Conservation (phyloP, 53 echinoderm and acorn worm genomes). For the Astropecten irregularis region DNA sequence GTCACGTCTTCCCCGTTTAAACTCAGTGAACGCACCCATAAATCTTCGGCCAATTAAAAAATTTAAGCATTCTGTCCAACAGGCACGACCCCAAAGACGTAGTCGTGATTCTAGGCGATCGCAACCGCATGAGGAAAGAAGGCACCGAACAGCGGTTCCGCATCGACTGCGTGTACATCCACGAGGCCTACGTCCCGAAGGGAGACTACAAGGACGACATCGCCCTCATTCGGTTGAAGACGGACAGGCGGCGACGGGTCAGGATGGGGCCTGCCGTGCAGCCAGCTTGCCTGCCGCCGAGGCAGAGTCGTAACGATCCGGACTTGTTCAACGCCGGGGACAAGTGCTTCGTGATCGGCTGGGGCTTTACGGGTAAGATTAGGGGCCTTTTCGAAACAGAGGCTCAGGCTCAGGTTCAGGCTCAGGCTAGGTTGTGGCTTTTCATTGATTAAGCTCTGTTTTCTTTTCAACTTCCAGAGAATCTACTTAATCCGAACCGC, state of each 20-base stretch:
- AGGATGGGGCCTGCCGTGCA: constrained; percentile 50
- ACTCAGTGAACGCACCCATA: not conserved
- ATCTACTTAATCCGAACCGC: no score
- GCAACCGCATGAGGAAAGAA: constrained; percentile 52
- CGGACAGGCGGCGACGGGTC: constrained; percentile 27
- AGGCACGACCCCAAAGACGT: constrained; percentile 70
- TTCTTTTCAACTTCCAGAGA: no score
- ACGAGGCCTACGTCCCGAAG: constrained; percentile 57
- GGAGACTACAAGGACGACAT: constrained; percentile 78
- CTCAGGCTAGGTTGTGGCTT: no score
- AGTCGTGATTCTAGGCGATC: constrained; percentile 77
- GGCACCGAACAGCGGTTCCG: constrained; percentile 77
- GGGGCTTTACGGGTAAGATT: constrained; percentile 85
- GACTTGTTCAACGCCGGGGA: constrained; percentile 57
- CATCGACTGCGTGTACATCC: constrained; percentile 81
- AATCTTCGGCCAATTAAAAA: no score
- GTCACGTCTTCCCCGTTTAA: not conserved
- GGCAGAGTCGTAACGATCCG: constrained; percentile 33
- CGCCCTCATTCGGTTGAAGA: constrained; percentile 79
- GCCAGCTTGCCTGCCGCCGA: constrained; percentile 82
- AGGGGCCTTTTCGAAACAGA: no score
- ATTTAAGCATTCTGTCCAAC: no score
- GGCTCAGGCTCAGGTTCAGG: no score
- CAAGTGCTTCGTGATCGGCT: constrained; percentile 81
- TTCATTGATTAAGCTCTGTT: no score